A percentile compares a stretch with the other conserved stretches of the same genome.
phyloP scores from a whole-genome alignment of 64 coral and sea anemone species.

The Platygyra sinensis region DNA sequence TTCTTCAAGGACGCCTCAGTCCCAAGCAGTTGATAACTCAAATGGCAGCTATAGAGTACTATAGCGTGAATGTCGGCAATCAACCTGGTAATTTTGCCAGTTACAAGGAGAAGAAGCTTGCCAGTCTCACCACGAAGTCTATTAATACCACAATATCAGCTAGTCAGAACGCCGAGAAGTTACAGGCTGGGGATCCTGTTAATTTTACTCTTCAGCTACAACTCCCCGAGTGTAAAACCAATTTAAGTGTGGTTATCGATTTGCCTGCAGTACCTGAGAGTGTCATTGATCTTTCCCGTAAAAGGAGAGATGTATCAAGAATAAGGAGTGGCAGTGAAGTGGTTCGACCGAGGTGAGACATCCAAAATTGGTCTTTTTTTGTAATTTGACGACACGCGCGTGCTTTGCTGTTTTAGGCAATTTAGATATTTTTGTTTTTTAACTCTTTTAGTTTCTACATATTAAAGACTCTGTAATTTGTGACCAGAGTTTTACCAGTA shows the following conservation, averaged over 20 bases:
- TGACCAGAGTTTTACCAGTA: no score
- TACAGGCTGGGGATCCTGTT: slow-evolving; percentile 75
- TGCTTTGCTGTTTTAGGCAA: no score
- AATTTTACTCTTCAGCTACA: slow-evolving; percentile 53
- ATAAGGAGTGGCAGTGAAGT: neutral
- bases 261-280: slow-evolving; percentile 38
- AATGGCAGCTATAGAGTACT: slow-evolving; percentile 55
- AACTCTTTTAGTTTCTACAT: no score
- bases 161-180: slow-evolving; percentile 42
- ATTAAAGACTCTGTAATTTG: no score
- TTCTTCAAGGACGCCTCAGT: slow-evolving; percentile 34
- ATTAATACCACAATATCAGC: slow-evolving; percentile 56
- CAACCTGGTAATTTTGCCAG: slow-evolving; percentile 44
- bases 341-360: neutral
- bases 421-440: no score
- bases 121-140: slow-evolving; percentile 33
- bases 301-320: neutral
- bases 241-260: slow-evolving; percentile 37
- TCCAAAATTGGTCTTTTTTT: neutral
- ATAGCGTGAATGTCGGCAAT: neutral
- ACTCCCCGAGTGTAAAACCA: slow-evolving; percentile 81
- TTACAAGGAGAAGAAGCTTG: slow-evolving; percentile 36
- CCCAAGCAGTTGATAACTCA: slow-evolving; percentile 62
- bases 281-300: slow-evolving; percentile 31
- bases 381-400: no score